Evolutionary conservation across 2,797 vertebrate species (phyloP).

Genomic region (Micromesistius poutassou): DNA sequence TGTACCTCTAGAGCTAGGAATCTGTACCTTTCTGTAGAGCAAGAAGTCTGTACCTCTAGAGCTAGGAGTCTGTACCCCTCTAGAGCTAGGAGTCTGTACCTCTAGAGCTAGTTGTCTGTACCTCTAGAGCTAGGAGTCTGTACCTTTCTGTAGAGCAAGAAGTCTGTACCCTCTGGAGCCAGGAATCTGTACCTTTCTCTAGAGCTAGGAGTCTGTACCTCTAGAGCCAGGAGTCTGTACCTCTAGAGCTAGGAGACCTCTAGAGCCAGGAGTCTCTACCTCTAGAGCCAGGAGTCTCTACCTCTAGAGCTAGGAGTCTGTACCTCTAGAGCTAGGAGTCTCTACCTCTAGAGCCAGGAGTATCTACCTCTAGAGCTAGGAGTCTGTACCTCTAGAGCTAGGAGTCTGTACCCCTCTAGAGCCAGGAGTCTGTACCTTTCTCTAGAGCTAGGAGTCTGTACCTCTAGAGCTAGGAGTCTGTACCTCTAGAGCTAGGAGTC

Average conservation of each 20-base stretch:
- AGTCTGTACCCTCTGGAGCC: neutral
- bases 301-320: neutral
- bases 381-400: neutral
- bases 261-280: neutral
- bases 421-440: neutral
- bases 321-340: neutral
- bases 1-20: neutral
- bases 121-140: neutral
- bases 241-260: neutral
- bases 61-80: too few relatives aligned
- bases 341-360: too few relatives aligned
- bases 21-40: neutral
- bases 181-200: neutral
- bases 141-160: neutral
- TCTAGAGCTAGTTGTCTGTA: neutral
- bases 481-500: neutral
- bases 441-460: neutral
- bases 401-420: neutral
- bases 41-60: neutral
- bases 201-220: neutral
- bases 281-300: too few relatives aligned
- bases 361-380: too few relatives aligned
- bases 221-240: neutral
- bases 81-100: neutral
- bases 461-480: neutral